A percentile compares a stretch with the other conserved stretches of the same genome.
Conservation (phyloP, 2,888 invertebrate genomes). For the Cataglyphis rosenhaueri region DNA sequence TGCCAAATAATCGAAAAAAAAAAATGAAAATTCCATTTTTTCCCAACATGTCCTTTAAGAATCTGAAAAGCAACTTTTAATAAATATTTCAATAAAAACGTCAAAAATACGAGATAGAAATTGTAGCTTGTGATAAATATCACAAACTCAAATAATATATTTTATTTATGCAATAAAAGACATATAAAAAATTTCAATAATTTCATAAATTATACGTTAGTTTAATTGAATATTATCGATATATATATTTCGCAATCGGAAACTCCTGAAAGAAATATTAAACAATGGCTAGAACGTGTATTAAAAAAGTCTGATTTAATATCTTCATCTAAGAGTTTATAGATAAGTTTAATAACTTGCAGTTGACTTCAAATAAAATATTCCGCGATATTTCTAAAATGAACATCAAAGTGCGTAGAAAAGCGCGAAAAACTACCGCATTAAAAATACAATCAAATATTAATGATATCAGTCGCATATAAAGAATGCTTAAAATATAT, state of each 20-base stretch:
- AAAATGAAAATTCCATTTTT: background rate
- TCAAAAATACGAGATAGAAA: background rate
- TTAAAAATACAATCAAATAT: constrained; percentile 14
- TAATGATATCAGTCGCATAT: background rate
- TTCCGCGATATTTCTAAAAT: background rate
- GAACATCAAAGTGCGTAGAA: background rate
- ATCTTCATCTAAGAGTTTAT: constrained; percentile 19
- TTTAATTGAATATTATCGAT: constrained; percentile 36
- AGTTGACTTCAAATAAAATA: constrained; percentile 31
- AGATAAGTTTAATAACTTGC: constrained; percentile 7
- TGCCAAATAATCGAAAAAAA: background rate
- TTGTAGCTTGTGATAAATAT: background rate
- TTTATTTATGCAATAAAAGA: background rate
- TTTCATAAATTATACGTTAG: background rate
- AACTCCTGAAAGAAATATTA: constrained; percentile 13
- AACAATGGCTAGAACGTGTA: background rate
- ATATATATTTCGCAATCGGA: background rate
- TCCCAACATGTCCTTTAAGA: background rate
- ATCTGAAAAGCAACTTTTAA: constrained; percentile 8
- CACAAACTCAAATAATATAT: background rate
- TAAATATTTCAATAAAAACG: background rate
- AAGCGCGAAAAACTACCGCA: background rate
- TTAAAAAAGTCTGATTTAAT: constrained; percentile 29
- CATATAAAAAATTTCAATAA: constrained; percentile 16
- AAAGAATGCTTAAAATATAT: background rate